Percentiles rank a stretch among this genome's conserved stretches.
phyloP scores from a whole-genome alignment of 2,888 invertebrate genomes.

The Acanthococcus lagerstroemiae region DNA sequence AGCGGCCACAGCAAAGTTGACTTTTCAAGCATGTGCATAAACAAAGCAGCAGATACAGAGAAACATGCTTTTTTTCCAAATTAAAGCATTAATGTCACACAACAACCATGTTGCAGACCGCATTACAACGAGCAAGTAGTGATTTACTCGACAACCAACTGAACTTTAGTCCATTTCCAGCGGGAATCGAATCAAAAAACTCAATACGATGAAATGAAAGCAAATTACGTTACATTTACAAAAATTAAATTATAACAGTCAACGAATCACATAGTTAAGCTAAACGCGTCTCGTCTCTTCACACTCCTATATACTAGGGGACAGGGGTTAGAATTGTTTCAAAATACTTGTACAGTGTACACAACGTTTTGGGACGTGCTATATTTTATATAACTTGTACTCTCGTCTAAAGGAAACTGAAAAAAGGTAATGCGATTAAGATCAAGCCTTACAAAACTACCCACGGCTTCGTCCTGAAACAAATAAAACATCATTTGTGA shows the following conservation, averaged over 20 bases:
- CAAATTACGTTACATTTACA: slow-evolving; percentile 23
- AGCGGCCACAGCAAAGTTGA: slow-evolving; percentile 30
- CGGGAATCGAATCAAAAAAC: slow-evolving; percentile 20
- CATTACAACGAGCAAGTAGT: slow-evolving; percentile 30
- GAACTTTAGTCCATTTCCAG: slow-evolving; percentile 26
- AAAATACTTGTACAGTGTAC: no score
- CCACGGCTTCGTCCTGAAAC: no score
- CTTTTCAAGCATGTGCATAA: slow-evolving; percentile 28
- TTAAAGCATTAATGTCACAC: slow-evolving; percentile 30
- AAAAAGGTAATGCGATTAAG: no score
- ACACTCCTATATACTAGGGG: not conserved
- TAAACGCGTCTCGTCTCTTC: not conserved
- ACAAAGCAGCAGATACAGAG: slow-evolving; percentile 26
- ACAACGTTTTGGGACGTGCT: no score
- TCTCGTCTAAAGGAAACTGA: no score
- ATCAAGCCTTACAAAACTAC: no score
- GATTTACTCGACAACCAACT: slow-evolving; percentile 29
- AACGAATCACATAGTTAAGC: slow-evolving; percentile 20
- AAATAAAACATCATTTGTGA: no score
- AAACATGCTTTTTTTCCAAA: slow-evolving; percentile 30
- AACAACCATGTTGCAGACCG: slow-evolving; percentile 29
- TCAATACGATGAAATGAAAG: slow-evolving; percentile 25
- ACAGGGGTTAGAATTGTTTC: no score
- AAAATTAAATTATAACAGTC: slow-evolving; percentile 2
- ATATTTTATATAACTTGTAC: no score